Base-by-base conservation (phyloP, 2,888 invertebrate genomes). In the Melanchra persicariae region DNA sequence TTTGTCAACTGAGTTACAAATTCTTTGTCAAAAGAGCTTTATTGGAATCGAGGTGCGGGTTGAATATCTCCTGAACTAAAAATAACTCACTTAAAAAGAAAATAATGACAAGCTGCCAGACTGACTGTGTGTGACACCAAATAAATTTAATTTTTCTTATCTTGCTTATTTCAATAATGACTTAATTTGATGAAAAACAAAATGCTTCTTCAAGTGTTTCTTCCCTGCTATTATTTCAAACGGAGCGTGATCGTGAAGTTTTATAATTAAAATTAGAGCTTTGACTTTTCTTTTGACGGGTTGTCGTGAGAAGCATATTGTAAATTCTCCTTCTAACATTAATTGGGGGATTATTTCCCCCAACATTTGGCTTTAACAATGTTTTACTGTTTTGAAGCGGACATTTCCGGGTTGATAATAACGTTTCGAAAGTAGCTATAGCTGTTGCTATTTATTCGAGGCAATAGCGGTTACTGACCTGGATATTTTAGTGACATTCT, bases 241-340 rank as follows among this genome's bases (percentile, higher is more conserved):
- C 24, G 0, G 37, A 40, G 40, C 9, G 7, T 40, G 2, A n/a
- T 57, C n/a, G 10, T 45, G 40, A 6, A n/a, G n/a, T 30, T 17
- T 12, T 49, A 40, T 47, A 49, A 57, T 40, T 58, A 30, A 22
- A 22, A 70, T 40, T 43, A 60, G 37, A 19, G 24, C n/a, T 52
- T 15, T 45, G 19, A 52, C 43, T n/a, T 71, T n/a, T 9, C 34
- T 22, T 71, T 45, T 43, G 26, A 52, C 43, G n/a, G 51, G 26
- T 37, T 72, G 63, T 47, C 63, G 9, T 8, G n/a, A 45, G 22
- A 15, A 6, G 19, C 22, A 62, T 54, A 47, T 72, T 45, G 22
- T 22, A 19, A 34, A 62, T 47, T n/a, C 30, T 34, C 34, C 12
- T 37, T 26, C 6, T 22, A 37, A 72, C 3, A 37, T 45, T 52